These are phyloP conservation scores for Batillaria attramentaria DNA, from an alignment of 1,140 invertebrate species.

Conservation along the genomic window DNA sequence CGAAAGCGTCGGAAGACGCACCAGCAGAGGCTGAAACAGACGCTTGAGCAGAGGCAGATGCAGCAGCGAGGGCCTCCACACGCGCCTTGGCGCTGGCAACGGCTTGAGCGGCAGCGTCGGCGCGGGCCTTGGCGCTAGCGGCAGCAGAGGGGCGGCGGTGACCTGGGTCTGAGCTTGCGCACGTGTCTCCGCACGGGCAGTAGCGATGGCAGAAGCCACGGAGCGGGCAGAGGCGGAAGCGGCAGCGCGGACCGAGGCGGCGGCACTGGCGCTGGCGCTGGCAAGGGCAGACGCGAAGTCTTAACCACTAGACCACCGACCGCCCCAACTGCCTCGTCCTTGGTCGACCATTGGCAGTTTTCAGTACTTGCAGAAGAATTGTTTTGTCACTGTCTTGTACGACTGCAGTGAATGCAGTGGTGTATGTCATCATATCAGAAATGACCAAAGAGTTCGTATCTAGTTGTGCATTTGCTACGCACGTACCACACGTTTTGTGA, in stretches of 20 bases:
- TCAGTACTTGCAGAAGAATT: too few relatives aligned
- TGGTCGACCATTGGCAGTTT: too few relatives aligned
- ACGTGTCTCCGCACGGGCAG: neutral
- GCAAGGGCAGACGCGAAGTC: slow-evolving; percentile 29
- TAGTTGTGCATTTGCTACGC: too few relatives aligned
- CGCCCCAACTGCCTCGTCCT: too few relatives aligned
- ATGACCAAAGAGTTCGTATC: neutral
- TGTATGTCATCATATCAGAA: neutral
- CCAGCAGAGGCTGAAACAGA: neutral
- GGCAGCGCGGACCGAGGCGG: slow-evolving; percentile 3
- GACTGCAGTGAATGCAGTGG: neutral
- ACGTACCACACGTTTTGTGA: too few relatives aligned
- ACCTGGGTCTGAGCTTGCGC: neutral
- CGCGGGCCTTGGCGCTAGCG: neutral
- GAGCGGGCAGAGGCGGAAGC: neutral
- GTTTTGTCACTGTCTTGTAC: neutral
- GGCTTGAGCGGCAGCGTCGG: neutral
- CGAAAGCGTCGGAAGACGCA: neutral
- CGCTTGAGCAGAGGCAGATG: slow-evolving; percentile 9
- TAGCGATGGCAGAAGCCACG: neutral
- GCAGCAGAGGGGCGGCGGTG: neutral
- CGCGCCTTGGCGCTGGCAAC: slow-evolving; percentile 17
- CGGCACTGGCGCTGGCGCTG: slow-evolving; percentile 23
- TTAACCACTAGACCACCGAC: neutral
- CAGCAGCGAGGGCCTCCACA: neutral